Evolutionary conservation across 2,113 vertebrate species (phyloP).

Genomic region (Pseudolaguvia tuberculata): DNA sequence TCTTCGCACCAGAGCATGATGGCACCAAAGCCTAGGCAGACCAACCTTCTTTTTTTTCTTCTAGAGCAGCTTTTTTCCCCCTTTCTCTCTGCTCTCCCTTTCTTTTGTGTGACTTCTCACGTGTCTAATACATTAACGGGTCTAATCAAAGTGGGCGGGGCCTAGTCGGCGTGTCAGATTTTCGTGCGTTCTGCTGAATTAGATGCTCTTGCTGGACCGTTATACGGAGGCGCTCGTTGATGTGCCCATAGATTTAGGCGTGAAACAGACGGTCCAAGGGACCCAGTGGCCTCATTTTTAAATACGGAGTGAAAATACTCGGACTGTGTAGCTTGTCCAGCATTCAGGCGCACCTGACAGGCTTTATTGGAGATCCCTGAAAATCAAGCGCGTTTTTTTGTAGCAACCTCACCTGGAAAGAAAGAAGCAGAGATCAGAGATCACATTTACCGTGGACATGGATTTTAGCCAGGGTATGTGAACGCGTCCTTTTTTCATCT

Average conservation of each 20-base stretch:
- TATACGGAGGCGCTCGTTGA: conserved; percentile 29
- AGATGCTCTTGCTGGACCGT: conserved; percentile 40
- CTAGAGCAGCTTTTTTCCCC: conserved; percentile 8
- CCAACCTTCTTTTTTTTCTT: conserved; percentile 42
- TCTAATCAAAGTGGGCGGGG: conserved; percentile 57
- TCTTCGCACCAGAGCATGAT: conserved; percentile 69
- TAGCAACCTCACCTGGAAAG: background rate
- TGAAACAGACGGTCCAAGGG: conserved; percentile 7
- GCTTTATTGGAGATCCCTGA: background rate
- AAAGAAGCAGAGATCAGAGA: background rate
- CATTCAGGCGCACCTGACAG: conserved; percentile 37
- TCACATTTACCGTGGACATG: conserved; percentile 26
- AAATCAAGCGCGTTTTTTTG: background rate
- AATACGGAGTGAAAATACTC: background rate
- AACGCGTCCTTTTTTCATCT: background rate
- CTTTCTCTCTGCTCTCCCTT: conserved; percentile 38
- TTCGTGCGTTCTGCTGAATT: conserved; percentile 14
- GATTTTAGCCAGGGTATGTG: conserved; percentile 33
- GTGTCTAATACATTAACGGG: conserved; percentile 69
- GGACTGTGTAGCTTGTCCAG: background rate
- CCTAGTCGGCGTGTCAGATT: conserved; percentile 58
- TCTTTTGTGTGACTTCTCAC: conserved; percentile 64
- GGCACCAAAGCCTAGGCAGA: conserved; percentile 69
- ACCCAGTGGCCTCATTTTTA: conserved; percentile 10
- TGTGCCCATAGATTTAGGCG: background rate